Base-by-base conservation (phyloP, 2,797 vertebrate species). In the Myotis daubentonii region DNA sequence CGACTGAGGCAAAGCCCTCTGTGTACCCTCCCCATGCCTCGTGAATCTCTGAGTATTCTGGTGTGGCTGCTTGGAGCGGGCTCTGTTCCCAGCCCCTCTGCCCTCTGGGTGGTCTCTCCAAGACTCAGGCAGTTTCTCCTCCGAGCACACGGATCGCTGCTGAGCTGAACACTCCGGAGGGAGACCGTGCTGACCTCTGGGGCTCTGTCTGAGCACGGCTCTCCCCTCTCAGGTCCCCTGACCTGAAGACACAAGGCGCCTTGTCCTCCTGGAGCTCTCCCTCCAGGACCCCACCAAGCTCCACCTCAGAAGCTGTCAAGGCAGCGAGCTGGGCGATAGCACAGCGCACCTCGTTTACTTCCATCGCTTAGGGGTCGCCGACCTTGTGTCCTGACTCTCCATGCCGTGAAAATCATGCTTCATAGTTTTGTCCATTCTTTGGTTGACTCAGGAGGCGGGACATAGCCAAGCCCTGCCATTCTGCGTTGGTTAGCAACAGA, bases 81-180 rank as follows among this genome's bases (percentile, higher is more conserved):
- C 85, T 51, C 36, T 9, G 0, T 1, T 16, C 51, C 17, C 30
- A n/a, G 83, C 19, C 4, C 17, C 72, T 22, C 80, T 12, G 9
- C 5, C 49, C 33, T 33, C 5, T 0, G 3, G 17, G 10, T 16
- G 17, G 33, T 49, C 57, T n/a, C 36, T 25, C 7, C 20, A 30
- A 28, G 28, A 28, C 23, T 17, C 38, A 2, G 22, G 6, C 19
- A 11, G 49, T 10, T 25, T 30, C 66, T 75, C 66, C 2, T 2
- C 0, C 2, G 30, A 33, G 0, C 1, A 1, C 30, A 2, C 11
- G 1, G 38, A 20, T 19, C 6, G 2, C 28, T 17, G 0, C 25
- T 8, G 49, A 65, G 68, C 79, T 53, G 25, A 65, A 9, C 0
- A 2, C 12, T 10, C 11, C 0, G n/a, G 7, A 33, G 41, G 25